A percentile compares a stretch with the other conserved stretches of the same genome.
These are phyloP conservation scores for Mastomys coucha DNA, from an alignment of 2,113 vertebrate species.

Conservation along the genomic window DNA sequence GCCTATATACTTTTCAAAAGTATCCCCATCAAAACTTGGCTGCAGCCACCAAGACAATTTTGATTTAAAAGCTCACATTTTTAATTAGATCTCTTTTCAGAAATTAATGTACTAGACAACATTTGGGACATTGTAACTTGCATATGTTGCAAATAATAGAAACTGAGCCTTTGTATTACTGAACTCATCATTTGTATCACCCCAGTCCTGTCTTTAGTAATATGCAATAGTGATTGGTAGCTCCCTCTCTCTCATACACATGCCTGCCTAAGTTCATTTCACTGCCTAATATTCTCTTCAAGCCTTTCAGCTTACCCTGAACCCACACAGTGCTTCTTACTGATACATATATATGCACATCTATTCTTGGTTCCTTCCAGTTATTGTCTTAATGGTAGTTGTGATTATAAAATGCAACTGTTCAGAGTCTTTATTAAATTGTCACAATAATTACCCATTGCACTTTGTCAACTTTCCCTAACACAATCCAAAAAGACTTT, in stretches of 20 bases:
- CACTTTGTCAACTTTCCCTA: background rate
- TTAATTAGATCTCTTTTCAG: background rate
- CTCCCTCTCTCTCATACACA: background rate
- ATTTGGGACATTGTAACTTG: background rate
- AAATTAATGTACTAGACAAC: background rate
- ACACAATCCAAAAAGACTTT: background rate
- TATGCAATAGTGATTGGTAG: background rate
- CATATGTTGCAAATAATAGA: background rate
- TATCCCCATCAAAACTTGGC: background rate
- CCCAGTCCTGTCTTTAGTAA: background rate
- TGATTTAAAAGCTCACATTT: background rate
- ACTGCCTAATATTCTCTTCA: constrained; percentile 16
- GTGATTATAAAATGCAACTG: constrained; percentile 25
- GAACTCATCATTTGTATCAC: background rate
- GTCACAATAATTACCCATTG: background rate
- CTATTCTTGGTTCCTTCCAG: background rate
- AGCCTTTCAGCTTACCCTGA: background rate
- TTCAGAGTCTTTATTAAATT: constrained; percentile 18
- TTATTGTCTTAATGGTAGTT: background rate
- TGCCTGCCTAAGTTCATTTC: background rate
- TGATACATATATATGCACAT: background rate
- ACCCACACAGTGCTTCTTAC: background rate
- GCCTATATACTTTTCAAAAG: background rate
- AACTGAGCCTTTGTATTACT: background rate
- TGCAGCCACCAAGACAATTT: background rate